phyloP scores from a whole-genome alignment of 2,888 invertebrate species.

The Tortricodes alternella region DNA sequence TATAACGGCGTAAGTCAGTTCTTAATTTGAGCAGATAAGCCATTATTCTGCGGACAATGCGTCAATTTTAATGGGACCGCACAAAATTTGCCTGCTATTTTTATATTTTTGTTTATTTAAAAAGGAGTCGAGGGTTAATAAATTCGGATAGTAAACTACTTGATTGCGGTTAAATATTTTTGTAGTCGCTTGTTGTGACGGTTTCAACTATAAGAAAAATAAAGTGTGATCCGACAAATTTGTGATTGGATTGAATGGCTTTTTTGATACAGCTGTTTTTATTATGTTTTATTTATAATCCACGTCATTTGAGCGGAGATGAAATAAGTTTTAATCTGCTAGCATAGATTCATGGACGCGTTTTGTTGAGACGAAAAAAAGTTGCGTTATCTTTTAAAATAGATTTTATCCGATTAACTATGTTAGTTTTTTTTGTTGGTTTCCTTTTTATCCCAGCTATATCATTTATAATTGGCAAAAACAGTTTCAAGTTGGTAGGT shows the following conservation, averaged over 20 bases:
- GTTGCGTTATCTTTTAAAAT: slow-evolving; percentile 7
- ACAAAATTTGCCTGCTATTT: slow-evolving; percentile 4
- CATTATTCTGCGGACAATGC: slow-evolving; percentile 4
- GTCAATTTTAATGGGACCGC: neutral
- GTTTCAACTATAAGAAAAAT: slow-evolving; percentile 34
- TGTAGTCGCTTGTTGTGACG: slow-evolving; percentile 33
- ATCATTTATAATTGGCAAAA: neutral
- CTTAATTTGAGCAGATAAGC: slow-evolving; percentile 6
- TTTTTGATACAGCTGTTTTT: neutral
- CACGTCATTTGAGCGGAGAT: slow-evolving; percentile 35
- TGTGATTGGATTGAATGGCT: neutral
- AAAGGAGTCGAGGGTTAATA: slow-evolving; percentile 58
- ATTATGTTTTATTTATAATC: slow-evolving; percentile 31
- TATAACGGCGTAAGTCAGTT: slow-evolving; percentile 1
- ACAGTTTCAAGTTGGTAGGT: neutral
- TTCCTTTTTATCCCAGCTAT: neutral
- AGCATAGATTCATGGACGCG: slow-evolving; percentile 49
- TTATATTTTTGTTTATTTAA: slow-evolving; percentile 64
- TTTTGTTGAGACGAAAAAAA: slow-evolving; percentile 37
- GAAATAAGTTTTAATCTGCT: slow-evolving; percentile 45
- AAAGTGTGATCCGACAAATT: slow-evolving; percentile 16
- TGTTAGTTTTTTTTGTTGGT: neutral
- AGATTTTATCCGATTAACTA: neutral
- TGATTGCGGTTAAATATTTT: slow-evolving; percentile 23
- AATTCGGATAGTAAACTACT: slow-evolving; percentile 32